phyloP scores from a whole-genome alignment of 2,888 invertebrate genomes.

The Euspilapteryx auroguttella region DNA sequence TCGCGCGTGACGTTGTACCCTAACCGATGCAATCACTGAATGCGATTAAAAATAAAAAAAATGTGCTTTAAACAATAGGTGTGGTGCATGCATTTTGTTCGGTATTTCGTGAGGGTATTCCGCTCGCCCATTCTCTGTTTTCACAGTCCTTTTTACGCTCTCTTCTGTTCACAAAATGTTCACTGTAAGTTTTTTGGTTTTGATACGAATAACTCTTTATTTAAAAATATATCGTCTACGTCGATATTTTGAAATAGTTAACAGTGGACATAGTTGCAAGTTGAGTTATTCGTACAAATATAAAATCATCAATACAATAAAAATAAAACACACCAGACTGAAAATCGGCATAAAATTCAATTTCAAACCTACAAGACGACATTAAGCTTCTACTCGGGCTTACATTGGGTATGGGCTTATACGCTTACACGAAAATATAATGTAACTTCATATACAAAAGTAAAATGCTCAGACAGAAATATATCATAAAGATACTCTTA shows the following conservation, averaged over 20 bases:
- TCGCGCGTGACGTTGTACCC: slow-evolving; percentile 15
- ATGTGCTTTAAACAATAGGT: slow-evolving; percentile 46
- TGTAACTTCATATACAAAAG: too few relatives aligned
- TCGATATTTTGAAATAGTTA: too few relatives aligned
- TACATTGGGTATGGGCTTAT: too few relatives aligned
- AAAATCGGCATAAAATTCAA: too few relatives aligned
- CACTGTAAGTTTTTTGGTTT: slow-evolving; percentile 23
- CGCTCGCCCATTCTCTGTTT: slow-evolving; percentile 50
- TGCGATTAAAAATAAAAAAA: slow-evolving; percentile 41
- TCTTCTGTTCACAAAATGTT: slow-evolving; percentile 37
- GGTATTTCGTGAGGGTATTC: slow-evolving; percentile 32
- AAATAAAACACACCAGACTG: too few relatives aligned
- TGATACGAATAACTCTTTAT: slow-evolving; percentile 18
- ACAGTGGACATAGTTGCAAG: too few relatives aligned
- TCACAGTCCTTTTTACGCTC: slow-evolving; percentile 35
- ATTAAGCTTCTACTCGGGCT: slow-evolving; percentile 54
- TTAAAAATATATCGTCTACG: too few relatives aligned
- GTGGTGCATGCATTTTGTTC: slow-evolving; percentile 32
- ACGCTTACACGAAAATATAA: too few relatives aligned
- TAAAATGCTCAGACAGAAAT: too few relatives aligned
- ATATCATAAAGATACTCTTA: too few relatives aligned
- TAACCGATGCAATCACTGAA: slow-evolving; percentile 58
- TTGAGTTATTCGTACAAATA: too few relatives aligned
- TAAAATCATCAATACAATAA: too few relatives aligned
- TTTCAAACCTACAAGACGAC: slow-evolving; percentile 48